Conservation (phyloP, 2,113 vertebrate genomes). For the Onychostoma macrolepis region DNA sequence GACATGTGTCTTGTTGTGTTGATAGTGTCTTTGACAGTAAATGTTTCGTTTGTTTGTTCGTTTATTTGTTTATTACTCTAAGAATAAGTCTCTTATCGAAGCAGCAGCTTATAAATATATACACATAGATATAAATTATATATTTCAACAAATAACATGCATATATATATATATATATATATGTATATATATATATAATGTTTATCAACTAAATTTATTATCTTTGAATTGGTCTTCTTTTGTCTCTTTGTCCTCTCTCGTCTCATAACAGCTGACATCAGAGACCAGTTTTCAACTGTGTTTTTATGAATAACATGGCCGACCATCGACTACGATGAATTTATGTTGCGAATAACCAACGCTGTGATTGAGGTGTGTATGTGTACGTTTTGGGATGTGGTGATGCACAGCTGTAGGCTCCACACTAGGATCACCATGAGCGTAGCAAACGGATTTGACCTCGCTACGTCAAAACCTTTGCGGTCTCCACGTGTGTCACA, state of each 20-base stretch:
- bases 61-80: constrained; percentile 66
- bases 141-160: constrained; percentile 48
- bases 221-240: constrained; percentile 73
- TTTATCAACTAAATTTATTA: constrained; percentile 76
- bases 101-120: constrained; percentile 69
- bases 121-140: constrained; percentile 61
- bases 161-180: background rate
- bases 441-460: constrained; percentile 15
- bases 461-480: constrained; percentile 23
- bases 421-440: constrained; percentile 18
- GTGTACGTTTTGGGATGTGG: constrained; percentile 60
- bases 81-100: constrained; percentile 72
- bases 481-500: constrained; percentile 46
- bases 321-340: constrained; percentile 70
- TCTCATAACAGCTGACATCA: constrained; percentile 71
- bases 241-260: constrained; percentile 71
- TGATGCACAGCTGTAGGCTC: constrained; percentile 32
- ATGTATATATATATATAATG: constrained; percentile 40
- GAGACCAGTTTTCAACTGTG: constrained; percentile 79
- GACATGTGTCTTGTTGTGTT: constrained; percentile 64
- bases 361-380: constrained; percentile 47
- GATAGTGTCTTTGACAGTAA: constrained; percentile 72
- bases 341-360: constrained; percentile 56
- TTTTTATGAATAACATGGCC: constrained; percentile 67
- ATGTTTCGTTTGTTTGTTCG: constrained; percentile 53